Conservation (phyloP, 2,797 vertebrate species). For the Tiaroga cobitis region DNA sequence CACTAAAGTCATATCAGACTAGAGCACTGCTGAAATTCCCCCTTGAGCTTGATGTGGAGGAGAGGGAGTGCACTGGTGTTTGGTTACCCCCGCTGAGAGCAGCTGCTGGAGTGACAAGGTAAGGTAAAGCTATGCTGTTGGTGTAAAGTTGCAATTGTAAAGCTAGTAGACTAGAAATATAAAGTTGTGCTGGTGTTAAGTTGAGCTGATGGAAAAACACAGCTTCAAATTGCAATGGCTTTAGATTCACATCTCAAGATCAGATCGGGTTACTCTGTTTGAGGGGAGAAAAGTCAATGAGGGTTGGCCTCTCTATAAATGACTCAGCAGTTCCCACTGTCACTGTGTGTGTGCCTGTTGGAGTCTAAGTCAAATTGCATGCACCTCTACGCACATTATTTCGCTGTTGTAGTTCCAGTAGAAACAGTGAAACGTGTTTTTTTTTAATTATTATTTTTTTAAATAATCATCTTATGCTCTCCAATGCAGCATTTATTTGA, state of each 20-base stretch:
- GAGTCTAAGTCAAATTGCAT: neutral
- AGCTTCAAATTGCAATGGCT: slow-evolving; percentile 25
- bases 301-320: neutral
- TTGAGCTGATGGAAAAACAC: slow-evolving; percentile 32
- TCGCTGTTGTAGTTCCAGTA: neutral
- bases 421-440: neutral
- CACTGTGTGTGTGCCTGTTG: neutral
- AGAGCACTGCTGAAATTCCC: neutral
- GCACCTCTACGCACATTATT: neutral
- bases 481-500: too few species aligned
- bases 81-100: slow-evolving; percentile 34
- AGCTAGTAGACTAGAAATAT: slow-evolving; percentile 41
- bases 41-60: slow-evolving; percentile 24
- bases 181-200: slow-evolving; percentile 12
- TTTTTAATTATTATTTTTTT: too few species aligned
- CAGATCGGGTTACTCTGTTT: slow-evolving; percentile 13
- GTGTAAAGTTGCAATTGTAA: slow-evolving; percentile 42
- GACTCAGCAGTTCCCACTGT: slow-evolving; percentile 15
- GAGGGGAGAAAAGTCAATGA: slow-evolving; percentile 16
- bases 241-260: slow-evolving; percentile 27
- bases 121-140: slow-evolving; percentile 29
- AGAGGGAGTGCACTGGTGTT: slow-evolving; percentile 32
- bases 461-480: too few species aligned
- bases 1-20: slow-evolving; percentile 3
- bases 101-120: slow-evolving; percentile 46